phyloP scores from a whole-genome alignment of 2,888 invertebrate species.

The Drosophila leonis region DNA sequence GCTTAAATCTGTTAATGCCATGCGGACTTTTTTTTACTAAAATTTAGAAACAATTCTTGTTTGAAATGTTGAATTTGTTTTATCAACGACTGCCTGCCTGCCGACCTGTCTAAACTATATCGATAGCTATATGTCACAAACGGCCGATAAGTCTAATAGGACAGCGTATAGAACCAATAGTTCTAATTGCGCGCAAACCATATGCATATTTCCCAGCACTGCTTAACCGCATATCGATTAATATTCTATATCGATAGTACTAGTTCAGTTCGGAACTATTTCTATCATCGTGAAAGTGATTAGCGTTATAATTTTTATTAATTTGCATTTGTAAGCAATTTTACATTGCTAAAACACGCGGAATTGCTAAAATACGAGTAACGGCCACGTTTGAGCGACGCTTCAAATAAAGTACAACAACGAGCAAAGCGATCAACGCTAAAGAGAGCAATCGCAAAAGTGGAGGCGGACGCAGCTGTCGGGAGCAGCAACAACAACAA shows the following conservation, averaged over 20 bases:
- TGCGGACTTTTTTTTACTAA: slow-evolving; percentile 1
- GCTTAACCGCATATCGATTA: not conserved
- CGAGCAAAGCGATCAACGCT: not conserved
- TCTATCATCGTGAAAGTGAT: slow-evolving; percentile 46
- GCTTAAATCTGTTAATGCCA: slow-evolving; percentile 38
- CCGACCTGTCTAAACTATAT: slow-evolving; percentile 1
- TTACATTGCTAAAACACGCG: slow-evolving; percentile 9
- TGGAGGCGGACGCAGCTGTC: slow-evolving; percentile 34
- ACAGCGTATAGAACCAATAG: not conserved
- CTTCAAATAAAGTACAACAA: slow-evolving; percentile 1
- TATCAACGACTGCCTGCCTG: not conserved
- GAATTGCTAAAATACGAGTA: not conserved
- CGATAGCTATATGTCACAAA: not conserved
- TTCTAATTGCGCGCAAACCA: not conserved
- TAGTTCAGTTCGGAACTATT: slow-evolving; percentile 37
- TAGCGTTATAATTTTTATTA: slow-evolving; percentile 43
- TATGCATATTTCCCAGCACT: slow-evolving; percentile 1
- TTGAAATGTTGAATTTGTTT: not conserved
- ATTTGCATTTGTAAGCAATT: slow-evolving; percentile 45
- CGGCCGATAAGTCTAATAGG: not conserved
- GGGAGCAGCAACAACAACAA: slow-evolving; percentile 11
- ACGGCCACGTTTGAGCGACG: slow-evolving; percentile 3
- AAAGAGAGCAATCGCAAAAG: slow-evolving; percentile 10
- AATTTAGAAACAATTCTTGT: not conserved
- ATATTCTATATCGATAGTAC: slow-evolving; percentile 30